A percentile compares a stretch with the other conserved stretches of the same genome.
Conservation (phyloP, 1,140 invertebrate genomes). For the Orchestia grillus region DNA sequence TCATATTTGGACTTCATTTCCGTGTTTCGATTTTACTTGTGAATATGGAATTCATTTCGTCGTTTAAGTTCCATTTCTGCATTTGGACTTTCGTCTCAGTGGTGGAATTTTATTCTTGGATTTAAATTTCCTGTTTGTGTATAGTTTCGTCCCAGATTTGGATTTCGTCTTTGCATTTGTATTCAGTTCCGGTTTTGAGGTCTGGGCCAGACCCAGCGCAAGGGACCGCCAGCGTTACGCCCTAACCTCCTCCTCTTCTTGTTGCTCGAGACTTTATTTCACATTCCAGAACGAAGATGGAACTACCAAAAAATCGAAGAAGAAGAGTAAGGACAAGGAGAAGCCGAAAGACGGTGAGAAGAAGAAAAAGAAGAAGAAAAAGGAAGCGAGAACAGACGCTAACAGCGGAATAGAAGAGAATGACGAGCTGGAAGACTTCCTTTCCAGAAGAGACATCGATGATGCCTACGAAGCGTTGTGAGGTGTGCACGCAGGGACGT, state of each 20-base stretch:
- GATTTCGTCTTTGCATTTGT: too few relatives aligned
- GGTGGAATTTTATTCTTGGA: neutral
- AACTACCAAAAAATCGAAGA: slow-evolving; percentile 72
- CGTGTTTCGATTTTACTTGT: neutral
- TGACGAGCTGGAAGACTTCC: slow-evolving; percentile 78
- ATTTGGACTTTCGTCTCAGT: too few relatives aligned
- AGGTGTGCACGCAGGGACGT: neutral
- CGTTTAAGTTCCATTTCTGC: too few relatives aligned
- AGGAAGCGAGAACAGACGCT: slow-evolving; percentile 69
- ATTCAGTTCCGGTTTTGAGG: too few relatives aligned
- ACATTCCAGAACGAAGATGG: slow-evolving; percentile 75
- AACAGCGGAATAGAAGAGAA: slow-evolving; percentile 70
- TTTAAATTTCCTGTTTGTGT: neutral
- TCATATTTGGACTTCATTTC: neutral
- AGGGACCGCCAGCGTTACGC: too few relatives aligned
- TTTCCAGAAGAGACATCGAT: slow-evolving; percentile 69
- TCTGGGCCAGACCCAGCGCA: too few relatives aligned
- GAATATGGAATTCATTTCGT: too few relatives aligned
- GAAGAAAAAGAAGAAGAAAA: slow-evolving; percentile 73
- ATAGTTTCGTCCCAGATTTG: too few relatives aligned
- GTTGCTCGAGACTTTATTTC: slow-evolving; percentile 5
- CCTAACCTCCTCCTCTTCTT: neutral
- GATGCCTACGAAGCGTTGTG: slow-evolving; percentile 68
- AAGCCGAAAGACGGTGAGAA: slow-evolving; percentile 62
- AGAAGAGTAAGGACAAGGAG: slow-evolving; percentile 70